Percentiles rank a stretch among this genome's conserved stretches.
phyloP scores from a whole-genome alignment of 2,113 vertebrate genomes.

The Myxocyprinus asiaticus region DNA sequence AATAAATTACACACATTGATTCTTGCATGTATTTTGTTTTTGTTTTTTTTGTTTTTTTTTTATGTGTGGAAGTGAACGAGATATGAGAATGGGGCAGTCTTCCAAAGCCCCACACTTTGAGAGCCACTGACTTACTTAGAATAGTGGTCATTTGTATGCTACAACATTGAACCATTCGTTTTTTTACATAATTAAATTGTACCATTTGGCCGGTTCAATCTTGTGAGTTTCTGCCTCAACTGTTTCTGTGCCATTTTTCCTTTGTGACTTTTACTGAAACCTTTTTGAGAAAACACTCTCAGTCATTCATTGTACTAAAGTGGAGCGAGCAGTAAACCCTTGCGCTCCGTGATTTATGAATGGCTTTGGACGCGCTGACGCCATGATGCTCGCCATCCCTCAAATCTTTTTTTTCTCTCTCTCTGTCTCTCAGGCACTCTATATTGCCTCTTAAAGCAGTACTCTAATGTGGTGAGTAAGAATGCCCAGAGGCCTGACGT shows the following conservation, averaged over 20 bases:
- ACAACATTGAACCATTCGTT: slow-evolving; percentile 62
- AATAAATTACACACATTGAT: too few relatives aligned
- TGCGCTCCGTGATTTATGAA: slow-evolving; percentile 62
- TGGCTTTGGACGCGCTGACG: slow-evolving; percentile 28
- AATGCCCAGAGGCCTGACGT: slow-evolving; percentile 81
- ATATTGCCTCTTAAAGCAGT: slow-evolving; percentile 84
- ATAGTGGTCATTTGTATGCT: slow-evolving; percentile 14
- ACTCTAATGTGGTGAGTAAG: slow-evolving; percentile 84
- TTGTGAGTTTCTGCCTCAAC: slow-evolving; percentile 65
- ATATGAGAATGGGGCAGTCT: too few relatives aligned
- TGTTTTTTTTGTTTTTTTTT: too few relatives aligned
- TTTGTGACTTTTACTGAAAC: slow-evolving; percentile 74
- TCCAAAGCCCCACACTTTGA: too few relatives aligned
- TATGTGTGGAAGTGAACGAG: too few relatives aligned
- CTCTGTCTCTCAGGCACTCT: slow-evolving; percentile 77
- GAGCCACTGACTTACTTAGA: not conserved
- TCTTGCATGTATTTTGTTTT: too few relatives aligned
- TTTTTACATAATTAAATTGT: slow-evolving; percentile 46
- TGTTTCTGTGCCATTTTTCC: slow-evolving; percentile 6
- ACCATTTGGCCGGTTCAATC: slow-evolving; percentile 58
- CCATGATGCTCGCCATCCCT: slow-evolving; percentile 16
- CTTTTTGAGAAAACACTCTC: slow-evolving; percentile 72
- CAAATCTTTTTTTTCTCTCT: slow-evolving; percentile 8
- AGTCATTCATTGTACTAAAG: slow-evolving; percentile 73
- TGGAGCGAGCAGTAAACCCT: slow-evolving; percentile 61